Base-by-base conservation (phyloP, 2,888 invertebrate species). In the Leucophora obtusa region DNA sequence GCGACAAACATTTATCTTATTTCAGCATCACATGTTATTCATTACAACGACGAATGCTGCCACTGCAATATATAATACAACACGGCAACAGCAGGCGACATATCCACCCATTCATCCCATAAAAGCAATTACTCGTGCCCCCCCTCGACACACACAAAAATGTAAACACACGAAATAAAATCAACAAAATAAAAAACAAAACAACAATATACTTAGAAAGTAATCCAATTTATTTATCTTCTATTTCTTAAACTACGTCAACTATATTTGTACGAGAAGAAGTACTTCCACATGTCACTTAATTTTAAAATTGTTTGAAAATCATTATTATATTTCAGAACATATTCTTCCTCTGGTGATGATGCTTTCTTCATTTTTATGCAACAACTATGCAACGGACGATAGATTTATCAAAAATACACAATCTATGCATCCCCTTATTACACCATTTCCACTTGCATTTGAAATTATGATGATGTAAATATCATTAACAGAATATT, bases 151-250 rank as follows among this genome's bases (percentile, higher is more conserved):
- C 38, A 43, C 28, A 79, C 33, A 68, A 47, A 56, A 15, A 33
- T 56, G n/a, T 28, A 56, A 11, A n/a, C 35, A 60, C 70, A 60
- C 59, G 38, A 18, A 35, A 35, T 28, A 65, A n/a, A 70, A 51
- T 50, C 21, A 69, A 59, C 65, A 9, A n/a, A 47, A 47, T 66
- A 71, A 66, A 68, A 82, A 50, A 73, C 77, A 54, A 78, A 82
- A 82, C 76, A 78, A 76, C 74, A 74, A 78, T 43, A 79, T 28
- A 73, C 81, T 60, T 79, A 70, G 78, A 82, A 76, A 79, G 70
- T 82, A 84, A 83, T 81, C 77, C 77, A 84, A 82, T 72, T 77
- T 77, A 77, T 77, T 77, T 60, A 15, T 59, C 54, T 77, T 70
- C 50, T 60, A 60, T 60, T 28, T 70, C 50, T 66, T 60, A 7